These are phyloP conservation scores for Eriocheir sinensis DNA, from an alignment of 1,140 invertebrate genomes.

Conservation along the genomic window DNA sequence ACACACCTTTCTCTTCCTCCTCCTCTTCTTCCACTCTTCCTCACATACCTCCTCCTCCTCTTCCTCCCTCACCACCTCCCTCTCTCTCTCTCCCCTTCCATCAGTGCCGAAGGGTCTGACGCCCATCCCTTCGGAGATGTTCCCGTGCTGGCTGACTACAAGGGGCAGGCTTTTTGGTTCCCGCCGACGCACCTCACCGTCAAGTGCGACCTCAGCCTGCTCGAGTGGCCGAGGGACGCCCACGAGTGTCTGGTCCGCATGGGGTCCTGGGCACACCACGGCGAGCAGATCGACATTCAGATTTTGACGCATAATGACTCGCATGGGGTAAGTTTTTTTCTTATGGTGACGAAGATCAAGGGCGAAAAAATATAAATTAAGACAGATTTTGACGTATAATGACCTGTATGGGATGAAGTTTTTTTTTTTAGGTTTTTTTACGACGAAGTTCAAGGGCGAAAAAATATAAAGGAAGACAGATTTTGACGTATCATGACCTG, in stretches of 20 bases:
- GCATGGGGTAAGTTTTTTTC: slow-evolving; percentile 43
- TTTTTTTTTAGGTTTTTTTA: no score
- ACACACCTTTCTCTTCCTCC: no score
- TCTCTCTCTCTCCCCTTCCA: no score
- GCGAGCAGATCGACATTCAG: slow-evolving; percentile 69
- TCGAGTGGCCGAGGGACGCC: slow-evolving; percentile 59
- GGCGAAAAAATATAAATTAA: no score
- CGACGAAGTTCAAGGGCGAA: no score
- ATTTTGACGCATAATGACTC: slow-evolving; percentile 44
- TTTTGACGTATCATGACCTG: slow-evolving; percentile 33
- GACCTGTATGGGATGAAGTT: slow-evolving; percentile 30
- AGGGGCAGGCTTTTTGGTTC: slow-evolving; percentile 63
- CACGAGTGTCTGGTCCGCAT: slow-evolving; percentile 64
- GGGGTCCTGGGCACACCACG: slow-evolving; percentile 70
- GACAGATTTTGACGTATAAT: slow-evolving; percentile 54
- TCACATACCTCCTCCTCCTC: no score
- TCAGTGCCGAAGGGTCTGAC: slow-evolving; percentile 43
- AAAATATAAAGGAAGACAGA: no score
- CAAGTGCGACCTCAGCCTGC: slow-evolving; percentile 63
- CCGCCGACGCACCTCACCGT: slow-evolving; percentile 58
- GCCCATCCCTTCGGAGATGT: slow-evolving; percentile 57
- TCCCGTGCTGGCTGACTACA: slow-evolving; percentile 40
- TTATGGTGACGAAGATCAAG: no score
- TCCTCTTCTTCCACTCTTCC: neutral
- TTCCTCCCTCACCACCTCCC: no score